Evolutionary conservation across 35 echinoderm and acorn worm species (phyloP), one percentile per base, ranked within the genome.

Genomic region (Ophiothrix spiculata): DNA sequence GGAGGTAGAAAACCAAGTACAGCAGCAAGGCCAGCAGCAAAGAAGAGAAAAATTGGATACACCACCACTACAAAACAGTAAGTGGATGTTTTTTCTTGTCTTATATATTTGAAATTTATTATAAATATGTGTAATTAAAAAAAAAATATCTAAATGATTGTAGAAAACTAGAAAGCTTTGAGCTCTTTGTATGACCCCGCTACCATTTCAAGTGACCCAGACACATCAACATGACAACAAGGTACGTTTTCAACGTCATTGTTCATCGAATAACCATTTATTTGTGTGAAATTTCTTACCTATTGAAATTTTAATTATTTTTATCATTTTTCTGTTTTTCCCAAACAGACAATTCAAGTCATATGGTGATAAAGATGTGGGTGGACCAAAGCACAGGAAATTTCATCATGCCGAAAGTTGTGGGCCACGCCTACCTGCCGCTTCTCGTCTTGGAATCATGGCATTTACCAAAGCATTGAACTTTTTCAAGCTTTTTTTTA

Each of bases 401-500:
- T 54, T 54, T 54, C 8, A 21, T 11, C 45, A 54, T 21, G 45
- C 45, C 45, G 45, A 54, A 8, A 54, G 21, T n/a, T 54, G 45
- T 56, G 80, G 80, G 28, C 80, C 80, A 56, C 38, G 29, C 40
- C 80, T 82, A 1, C 36, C 36, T 0, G 40, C 40, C 0, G 34
- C 46, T 0, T 64, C 82, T 0, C 8, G 82, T 37, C 31, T 0
- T 33, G 31, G 38, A 38, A 38, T 74, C 0, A 3, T 6, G 1
- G 31, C 0, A 64, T 64, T 84, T 8, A 17, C 40, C 1, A 60
- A 40, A 0, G 81, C 81, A 1, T 17, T 64, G 6, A 31, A 84
- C 64, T 84, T 84, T 64, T 84, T 84, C 46, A 84, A 56, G 35
- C 31, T 84, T 31, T 84, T 23, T 64, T 84, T 34, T 60, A 19